These are phyloP conservation scores for Pitta sordida DNA, from an alignment of 2,113 vertebrate species.

Conservation along the genomic window DNA sequence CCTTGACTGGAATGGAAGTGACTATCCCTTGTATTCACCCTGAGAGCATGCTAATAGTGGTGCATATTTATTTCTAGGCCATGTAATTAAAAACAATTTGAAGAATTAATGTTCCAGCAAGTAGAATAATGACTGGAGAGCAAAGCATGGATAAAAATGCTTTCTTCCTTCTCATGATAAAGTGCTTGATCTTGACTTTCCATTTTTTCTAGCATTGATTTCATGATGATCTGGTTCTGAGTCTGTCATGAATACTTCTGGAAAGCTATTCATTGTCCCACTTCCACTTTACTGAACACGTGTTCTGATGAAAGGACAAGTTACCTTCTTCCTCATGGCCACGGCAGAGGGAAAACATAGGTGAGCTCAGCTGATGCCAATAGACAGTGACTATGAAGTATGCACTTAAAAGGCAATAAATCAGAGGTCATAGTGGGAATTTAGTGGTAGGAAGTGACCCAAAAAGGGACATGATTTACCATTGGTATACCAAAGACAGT, in stretches of 20 bases:
- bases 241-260: background rate
- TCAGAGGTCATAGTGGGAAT: background rate
- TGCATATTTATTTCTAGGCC: slow-evolving; percentile 44
- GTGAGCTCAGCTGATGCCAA: background rate
- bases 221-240: background rate
- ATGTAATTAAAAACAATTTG: slow-evolving; percentile 48
- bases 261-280: background rate
- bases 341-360: background rate
- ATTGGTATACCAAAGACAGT: too few species aligned
- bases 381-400: background rate
- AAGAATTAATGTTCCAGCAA: slow-evolving; percentile 25
- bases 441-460: background rate
- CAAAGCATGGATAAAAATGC: background rate
- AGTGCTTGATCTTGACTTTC: background rate
- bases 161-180: slow-evolving; percentile 9
- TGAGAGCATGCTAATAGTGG: slow-evolving; percentile 36
- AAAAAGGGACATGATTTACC: background rate
- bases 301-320: background rate
- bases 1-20: slow-evolving; percentile 58
- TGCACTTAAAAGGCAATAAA: background rate
- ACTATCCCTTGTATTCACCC: slow-evolving; percentile 27
- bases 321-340: background rate
- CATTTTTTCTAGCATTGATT: background rate
- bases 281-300: background rate
- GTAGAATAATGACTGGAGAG: background rate